Percentiles rank a stretch among this genome's conserved stretches.
These are phyloP conservation scores for Cheilosia soror DNA, from an alignment of 2,888 invertebrate genomes.

Conservation along the genomic window DNA sequence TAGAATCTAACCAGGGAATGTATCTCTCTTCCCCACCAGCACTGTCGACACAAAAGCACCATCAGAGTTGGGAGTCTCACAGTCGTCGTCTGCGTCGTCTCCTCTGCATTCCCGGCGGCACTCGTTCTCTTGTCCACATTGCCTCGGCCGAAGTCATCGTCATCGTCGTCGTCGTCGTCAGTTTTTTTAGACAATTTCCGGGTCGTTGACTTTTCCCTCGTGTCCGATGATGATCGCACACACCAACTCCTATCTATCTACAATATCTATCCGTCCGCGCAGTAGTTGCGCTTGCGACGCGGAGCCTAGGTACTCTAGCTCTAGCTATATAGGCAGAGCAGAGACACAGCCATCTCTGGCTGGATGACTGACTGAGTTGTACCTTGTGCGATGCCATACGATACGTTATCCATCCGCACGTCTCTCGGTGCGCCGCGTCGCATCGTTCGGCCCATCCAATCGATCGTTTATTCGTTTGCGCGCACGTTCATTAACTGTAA, in stretches of 20 bases:
- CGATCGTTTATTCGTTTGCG: conserved; percentile 70
- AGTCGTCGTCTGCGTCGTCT: conserved; percentile 30
- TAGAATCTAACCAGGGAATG: conserved; percentile 60
- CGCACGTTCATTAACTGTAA: conserved; percentile 74
- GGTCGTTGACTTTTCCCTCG: conserved; percentile 82
- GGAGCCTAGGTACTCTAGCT: conserved; percentile 51
- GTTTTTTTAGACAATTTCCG: conserved; percentile 83
- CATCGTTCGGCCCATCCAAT: conserved; percentile 22
- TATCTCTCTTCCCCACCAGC: conserved; percentile 5
- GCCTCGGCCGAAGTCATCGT: conserved; percentile 75
- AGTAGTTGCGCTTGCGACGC: conserved; percentile 29
- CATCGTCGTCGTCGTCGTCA: conserved; percentile 76
- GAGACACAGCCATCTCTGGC: conserved; percentile 61
- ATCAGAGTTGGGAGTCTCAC: conserved; percentile 42
- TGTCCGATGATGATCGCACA: conserved; percentile 75
- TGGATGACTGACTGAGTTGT: conserved; percentile 73
- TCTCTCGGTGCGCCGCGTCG: conserved; percentile 33
- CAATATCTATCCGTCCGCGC: conserved; percentile 59
- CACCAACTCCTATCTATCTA: conserved; percentile 68
- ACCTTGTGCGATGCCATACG: conserved; percentile 71
- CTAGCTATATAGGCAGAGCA: conserved; percentile 23
- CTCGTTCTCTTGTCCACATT: conserved; percentile 62
- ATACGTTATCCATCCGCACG: conserved; percentile 71
- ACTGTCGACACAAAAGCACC: conserved; percentile 27
- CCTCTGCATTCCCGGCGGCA: conserved; percentile 29